Percentiles rank a stretch among this genome's conserved stretches.
Evolutionary conservation across 2,888 invertebrate genomes (phyloP).

Genomic region (Stenchaetothrips biformis): DNA sequence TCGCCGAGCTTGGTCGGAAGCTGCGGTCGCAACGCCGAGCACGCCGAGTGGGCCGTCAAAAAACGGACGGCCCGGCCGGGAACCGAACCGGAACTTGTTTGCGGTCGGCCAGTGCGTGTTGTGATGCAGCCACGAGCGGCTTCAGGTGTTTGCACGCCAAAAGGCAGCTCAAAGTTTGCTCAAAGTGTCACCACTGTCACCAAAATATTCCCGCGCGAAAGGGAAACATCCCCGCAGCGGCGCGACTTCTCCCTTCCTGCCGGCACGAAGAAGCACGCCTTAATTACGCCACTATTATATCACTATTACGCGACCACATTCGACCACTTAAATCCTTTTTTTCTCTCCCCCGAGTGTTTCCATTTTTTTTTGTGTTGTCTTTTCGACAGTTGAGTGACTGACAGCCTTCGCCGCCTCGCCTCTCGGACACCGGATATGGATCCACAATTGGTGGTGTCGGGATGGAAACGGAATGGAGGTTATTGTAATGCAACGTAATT

Average conservation of each 20-base stretch:
- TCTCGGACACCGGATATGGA: not conserved
- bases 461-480: conserved; percentile 7
- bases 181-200: no score
- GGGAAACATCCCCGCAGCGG: no score
- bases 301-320: conserved; percentile 24
- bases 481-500: conserved; percentile 24
- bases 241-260: not conserved
- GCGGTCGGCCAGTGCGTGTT: not conserved
- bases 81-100: conserved; percentile 8
- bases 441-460: conserved; percentile 7
- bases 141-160: no score
- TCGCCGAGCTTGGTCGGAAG: not conserved
- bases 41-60: not conserved
- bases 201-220: no score
- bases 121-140: no score
- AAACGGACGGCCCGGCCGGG: not conserved
- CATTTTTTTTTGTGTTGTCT: not conserved
- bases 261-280: not conserved
- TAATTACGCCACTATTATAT: conserved; percentile 17
- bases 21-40: not conserved
- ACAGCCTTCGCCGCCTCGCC: not conserved
- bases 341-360: not conserved
- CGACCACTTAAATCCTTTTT: conserved; percentile 23
- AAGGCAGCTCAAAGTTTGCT: no score
- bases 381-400: conserved; percentile 21